Percentiles rank a stretch among this genome's conserved stretches.
phyloP scores from a whole-genome alignment of 92 coral and sea anemone species.

The Heteractis magnifica region DNA sequence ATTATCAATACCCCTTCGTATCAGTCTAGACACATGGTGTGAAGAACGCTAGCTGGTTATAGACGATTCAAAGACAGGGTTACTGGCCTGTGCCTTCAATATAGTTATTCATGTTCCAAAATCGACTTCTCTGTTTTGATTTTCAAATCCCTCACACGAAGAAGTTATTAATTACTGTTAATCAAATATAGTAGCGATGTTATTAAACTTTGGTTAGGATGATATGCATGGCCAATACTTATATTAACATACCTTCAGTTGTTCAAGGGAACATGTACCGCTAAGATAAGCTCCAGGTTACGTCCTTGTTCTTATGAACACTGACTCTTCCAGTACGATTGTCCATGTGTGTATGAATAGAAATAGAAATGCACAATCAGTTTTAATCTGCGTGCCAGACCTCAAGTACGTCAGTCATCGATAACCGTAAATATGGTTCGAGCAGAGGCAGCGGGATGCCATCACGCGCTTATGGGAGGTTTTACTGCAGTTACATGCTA shows the following conservation, averaged over 20 bases:
- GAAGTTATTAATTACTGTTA: slow-evolving; percentile 1
- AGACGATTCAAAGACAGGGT: too few species aligned
- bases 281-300: neutral
- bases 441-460: neutral
- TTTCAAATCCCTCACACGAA: slow-evolving; percentile 8
- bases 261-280: neutral
- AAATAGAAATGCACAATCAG: too few species aligned
- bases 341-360: neutral
- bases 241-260: neutral
- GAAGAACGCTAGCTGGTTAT: too few species aligned
- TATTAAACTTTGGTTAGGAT: neutral
- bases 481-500: neutral
- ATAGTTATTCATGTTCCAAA: neutral
- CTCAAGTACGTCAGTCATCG: neutral
- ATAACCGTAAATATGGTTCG: too few species aligned
- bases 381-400: slow-evolving; percentile 6
- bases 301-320: neutral
- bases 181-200: neutral
- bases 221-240: neutral
- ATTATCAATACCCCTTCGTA: too few species aligned
- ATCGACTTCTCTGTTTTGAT: neutral
- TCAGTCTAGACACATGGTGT: too few species aligned
- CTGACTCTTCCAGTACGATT: neutral
- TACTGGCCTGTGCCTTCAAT: too few species aligned
- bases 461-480: neutral